These are phyloP conservation scores for Gymnogyps californianus DNA, from an alignment of 2,113 vertebrate genomes.

Conservation along the genomic window DNA sequence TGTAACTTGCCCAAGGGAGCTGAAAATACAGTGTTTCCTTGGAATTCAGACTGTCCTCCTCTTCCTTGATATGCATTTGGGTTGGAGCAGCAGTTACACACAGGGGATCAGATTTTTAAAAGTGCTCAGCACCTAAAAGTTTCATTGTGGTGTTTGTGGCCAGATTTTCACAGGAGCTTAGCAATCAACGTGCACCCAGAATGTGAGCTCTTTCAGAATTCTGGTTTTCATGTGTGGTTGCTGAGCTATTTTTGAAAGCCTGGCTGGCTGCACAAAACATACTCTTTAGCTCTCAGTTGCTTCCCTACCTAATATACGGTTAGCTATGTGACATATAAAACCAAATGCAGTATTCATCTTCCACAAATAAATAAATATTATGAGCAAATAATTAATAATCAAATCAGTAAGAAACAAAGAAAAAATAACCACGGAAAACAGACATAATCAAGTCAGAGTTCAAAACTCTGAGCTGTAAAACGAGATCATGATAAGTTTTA, in stretches of 20 bases:
- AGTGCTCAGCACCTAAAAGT: neutral
- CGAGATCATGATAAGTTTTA: neutral
- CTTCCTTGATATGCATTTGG: neutral
- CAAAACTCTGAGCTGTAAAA: neutral
- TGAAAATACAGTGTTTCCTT: neutral
- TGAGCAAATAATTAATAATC: neutral
- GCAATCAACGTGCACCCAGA: neutral
- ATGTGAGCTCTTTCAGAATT: constrained; percentile 31
- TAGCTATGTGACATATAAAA: neutral
- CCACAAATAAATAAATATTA: neutral
- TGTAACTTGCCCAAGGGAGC: neutral
- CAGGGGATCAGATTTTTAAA: neutral
- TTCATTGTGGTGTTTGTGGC: constrained; percentile 23
- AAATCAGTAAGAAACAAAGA: neutral
- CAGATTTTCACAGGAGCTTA: constrained; percentile 19
- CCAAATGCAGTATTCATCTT: neutral
- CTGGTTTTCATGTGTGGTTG: neutral
- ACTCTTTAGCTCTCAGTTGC: neutral
- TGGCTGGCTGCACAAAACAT: neutral
- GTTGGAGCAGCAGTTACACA: neutral
- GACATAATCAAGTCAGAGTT: neutral
- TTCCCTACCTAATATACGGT: neutral
- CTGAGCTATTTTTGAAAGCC: constrained; percentile 43
- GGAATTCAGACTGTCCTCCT: neutral
- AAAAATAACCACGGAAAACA: neutral